These are phyloP conservation scores for Gymnorhina tibicen DNA, from an alignment of 2,113 vertebrate genomes.

Conservation along the genomic window DNA sequence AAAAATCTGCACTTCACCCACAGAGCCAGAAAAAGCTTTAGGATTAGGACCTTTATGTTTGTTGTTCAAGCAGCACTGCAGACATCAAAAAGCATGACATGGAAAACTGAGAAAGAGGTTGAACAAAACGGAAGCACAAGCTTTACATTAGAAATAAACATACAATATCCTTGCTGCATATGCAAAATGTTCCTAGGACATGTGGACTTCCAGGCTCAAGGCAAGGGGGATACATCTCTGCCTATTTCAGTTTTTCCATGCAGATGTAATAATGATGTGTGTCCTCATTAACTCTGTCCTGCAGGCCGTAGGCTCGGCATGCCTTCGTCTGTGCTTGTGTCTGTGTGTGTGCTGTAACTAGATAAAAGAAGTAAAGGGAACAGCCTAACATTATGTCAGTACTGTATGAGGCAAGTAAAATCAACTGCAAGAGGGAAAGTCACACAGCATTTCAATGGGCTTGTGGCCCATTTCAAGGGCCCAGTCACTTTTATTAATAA, in stretches of 20 bases:
- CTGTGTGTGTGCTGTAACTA: neutral
- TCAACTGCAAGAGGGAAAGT: neutral
- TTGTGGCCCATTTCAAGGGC: neutral
- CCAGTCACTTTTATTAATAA: neutral
- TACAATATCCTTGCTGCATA: neutral
- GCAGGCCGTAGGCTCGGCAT: neutral
- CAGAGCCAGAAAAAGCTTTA: neutral
- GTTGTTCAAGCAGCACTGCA: neutral
- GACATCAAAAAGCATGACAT: neutral
- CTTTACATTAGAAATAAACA: neutral
- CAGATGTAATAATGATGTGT: neutral
- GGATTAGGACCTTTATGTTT: neutral
- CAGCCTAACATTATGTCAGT: neutral
- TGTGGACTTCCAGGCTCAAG: neutral
- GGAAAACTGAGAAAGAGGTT: neutral
- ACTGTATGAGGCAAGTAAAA: neutral
- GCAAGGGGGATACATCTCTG: neutral
- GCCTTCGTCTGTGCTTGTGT: fast-evolving
- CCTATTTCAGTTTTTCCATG: neutral
- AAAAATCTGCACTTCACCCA: slow-evolving; percentile 10
- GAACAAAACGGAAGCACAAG: neutral
- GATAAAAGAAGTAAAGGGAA: neutral
- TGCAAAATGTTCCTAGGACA: neutral
- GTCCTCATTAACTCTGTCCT: neutral
- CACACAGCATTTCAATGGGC: neutral